phyloP scores from a whole-genome alignment of 2,113 vertebrate species.

The Ailurus styani region DNA sequence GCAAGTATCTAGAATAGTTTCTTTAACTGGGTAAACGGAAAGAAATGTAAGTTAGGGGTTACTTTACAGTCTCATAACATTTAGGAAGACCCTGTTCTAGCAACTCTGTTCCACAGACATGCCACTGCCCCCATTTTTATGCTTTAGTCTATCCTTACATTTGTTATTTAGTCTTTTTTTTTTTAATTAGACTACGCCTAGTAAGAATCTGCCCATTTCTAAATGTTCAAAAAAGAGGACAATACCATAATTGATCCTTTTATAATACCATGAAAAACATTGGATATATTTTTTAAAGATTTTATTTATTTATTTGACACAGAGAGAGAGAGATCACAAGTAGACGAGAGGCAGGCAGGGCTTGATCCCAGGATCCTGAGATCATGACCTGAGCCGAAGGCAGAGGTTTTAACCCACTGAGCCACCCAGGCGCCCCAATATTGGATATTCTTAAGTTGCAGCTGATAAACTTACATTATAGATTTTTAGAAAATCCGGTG shows the following conservation, averaged over 20 bases:
- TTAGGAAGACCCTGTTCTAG: not conserved
- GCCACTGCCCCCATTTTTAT: not conserved
- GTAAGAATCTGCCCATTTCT: not conserved
- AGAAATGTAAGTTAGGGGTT: not conserved
- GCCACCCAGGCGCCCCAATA: too few relatives aligned
- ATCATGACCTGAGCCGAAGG: too few relatives aligned
- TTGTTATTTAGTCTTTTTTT: not conserved
- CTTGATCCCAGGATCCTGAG: too few relatives aligned
- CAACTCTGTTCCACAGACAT: not conserved
- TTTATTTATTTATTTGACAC: too few relatives aligned
- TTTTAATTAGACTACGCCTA: not conserved
- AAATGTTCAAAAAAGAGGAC: not conserved
- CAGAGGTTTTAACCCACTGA: too few relatives aligned
- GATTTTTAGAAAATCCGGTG: not conserved
- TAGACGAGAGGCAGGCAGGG: too few relatives aligned
- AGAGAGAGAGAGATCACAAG: too few relatives aligned
- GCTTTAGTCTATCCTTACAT: not conserved
- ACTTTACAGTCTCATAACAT: not conserved
- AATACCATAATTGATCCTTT: not conserved
- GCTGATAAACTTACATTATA: not conserved
- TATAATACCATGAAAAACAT: not conserved
- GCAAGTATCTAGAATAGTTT: slow-evolving; percentile 6
- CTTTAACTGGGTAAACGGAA: not conserved
- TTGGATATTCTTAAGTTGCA: not conserved
- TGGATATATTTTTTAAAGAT: too few relatives aligned